phyloP scores from a whole-genome alignment of 2,113 vertebrate genomes.

The Pollimyrus isidori region DNA sequence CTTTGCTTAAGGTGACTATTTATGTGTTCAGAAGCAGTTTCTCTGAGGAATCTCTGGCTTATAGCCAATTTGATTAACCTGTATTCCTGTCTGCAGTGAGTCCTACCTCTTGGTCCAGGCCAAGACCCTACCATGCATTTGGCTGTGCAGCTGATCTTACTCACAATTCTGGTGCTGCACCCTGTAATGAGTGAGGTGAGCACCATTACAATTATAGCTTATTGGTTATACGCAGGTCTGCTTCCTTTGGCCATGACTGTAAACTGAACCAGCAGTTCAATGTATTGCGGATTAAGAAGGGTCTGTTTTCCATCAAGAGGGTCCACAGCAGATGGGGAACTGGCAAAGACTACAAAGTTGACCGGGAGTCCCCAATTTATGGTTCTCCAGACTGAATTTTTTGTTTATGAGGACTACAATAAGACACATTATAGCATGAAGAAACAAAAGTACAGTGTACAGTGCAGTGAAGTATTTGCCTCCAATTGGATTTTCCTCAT shows the following conservation, averaged over 20 bases:
- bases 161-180: not conserved
- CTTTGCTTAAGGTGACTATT: not conserved
- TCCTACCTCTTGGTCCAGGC: not conserved
- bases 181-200: conserved; percentile 1
- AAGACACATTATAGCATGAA: not conserved
- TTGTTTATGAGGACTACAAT: not conserved
- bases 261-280: not conserved
- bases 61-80: not conserved
- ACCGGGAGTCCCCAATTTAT: not conserved
- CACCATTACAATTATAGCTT: not conserved
- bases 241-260: not conserved
- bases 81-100: not conserved
- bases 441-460: not conserved
- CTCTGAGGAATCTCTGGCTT: not conserved
- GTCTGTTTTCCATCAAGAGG: conserved; percentile 22
- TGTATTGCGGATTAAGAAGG: not conserved
- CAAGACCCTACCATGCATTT: not conserved
- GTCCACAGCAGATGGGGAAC: conserved; percentile 34
- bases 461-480: not conserved
- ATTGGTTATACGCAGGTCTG: not conserved
- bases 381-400: not conserved
- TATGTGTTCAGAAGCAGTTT: not conserved
- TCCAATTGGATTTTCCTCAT: not conserved
- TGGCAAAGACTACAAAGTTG: conserved; percentile 17
- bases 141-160: not conserved